A percentile compares a stretch with the other conserved stretches of the same genome.
These are phyloP conservation scores for Falco rusticolus DNA, from an alignment of 2,797 vertebrate species.

Conservation along the genomic window DNA sequence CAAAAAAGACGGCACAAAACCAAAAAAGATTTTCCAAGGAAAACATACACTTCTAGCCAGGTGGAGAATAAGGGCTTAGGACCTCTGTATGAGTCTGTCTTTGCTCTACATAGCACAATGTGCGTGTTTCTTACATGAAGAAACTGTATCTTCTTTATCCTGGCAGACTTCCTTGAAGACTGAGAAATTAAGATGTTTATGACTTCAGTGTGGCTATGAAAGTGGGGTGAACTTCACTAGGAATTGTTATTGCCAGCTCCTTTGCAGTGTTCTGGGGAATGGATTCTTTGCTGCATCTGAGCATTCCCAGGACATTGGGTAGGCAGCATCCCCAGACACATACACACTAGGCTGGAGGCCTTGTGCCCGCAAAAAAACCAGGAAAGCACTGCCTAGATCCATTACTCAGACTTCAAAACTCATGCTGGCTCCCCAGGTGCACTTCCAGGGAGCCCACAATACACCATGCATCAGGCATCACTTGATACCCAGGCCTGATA, in stretches of 20 bases:
- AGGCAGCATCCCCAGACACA: not conserved
- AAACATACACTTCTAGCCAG: not conserved
- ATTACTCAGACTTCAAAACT: not conserved
- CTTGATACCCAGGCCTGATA: not conserved
- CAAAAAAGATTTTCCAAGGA: not conserved
- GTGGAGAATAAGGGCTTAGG: not conserved
- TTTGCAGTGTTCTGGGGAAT: not conserved
- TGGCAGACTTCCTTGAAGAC: not conserved
- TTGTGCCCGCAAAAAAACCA: rapidly evolving
- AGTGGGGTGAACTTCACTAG: not conserved
- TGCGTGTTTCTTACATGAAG: not conserved
- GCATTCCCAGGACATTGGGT: not conserved
- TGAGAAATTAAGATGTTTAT: not conserved
- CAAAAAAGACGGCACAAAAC: no score
- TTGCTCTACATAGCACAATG: not conserved
- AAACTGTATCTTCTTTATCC: not conserved
- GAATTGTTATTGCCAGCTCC: not conserved
- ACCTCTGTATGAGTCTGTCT: not conserved
- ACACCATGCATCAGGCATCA: not conserved
- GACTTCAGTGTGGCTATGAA: not conserved
- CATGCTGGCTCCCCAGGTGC: rapidly evolving
- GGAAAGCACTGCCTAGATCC: not conserved
- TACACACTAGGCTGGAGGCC: not conserved
- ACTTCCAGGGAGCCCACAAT: not conserved
- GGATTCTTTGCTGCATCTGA: not conserved